Percentiles rank a stretch among this genome's conserved stretches.
Evolutionary conservation across 2,888 invertebrate species (phyloP).

Genomic region (Protonemura montana): DNA sequence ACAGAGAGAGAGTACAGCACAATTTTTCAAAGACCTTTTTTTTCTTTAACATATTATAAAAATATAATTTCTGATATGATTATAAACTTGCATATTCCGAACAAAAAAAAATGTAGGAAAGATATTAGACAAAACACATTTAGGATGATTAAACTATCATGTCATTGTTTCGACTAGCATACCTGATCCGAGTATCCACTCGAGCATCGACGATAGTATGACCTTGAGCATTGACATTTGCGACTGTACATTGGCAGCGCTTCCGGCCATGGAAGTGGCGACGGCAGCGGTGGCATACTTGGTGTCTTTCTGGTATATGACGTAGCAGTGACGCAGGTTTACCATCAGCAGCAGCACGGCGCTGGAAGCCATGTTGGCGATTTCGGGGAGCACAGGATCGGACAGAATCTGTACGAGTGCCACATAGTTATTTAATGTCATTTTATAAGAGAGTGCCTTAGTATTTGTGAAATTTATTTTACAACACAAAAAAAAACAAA

Average conservation of each 20-base stretch:
- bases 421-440: no score
- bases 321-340: conserved; percentile 75
- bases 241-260: conserved; percentile 61
- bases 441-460: no score
- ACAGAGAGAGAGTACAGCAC: no score
- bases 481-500: no score
- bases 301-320: conserved; percentile 60
- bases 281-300: conserved; percentile 29
- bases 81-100: no score
- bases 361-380: conserved; percentile 80
- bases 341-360: conserved; percentile 80
- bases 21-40: no score
- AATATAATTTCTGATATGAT: no score
- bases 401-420: conserved; percentile 60
- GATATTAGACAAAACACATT: background rate
- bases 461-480: no score
- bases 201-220: conserved; percentile 77
- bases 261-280: background rate
- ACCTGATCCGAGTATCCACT: conserved; percentile 79
- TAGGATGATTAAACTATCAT: background rate
- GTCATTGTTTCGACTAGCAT: background rate
- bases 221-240: conserved; percentile 74
- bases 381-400: conserved; percentile 76
- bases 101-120: no score
- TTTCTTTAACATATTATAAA: no score